Base-by-base conservation (phyloP, 1,140 invertebrate species). In the Aricia agestis region DNA sequence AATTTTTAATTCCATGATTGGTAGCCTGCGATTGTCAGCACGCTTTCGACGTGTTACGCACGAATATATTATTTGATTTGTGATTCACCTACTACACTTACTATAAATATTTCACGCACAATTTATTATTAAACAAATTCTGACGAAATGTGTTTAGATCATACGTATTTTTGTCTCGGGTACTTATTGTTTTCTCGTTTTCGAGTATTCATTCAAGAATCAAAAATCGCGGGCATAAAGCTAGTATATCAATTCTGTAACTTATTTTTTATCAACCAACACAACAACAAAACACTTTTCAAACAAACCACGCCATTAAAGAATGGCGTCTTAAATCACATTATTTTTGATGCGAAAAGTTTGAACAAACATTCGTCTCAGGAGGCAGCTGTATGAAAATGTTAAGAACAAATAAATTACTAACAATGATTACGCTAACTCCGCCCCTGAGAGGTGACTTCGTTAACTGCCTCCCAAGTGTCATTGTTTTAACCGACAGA, bases 371-470 rank as follows among this genome's bases (percentile, higher is more conserved):
- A 52, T 52, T 52, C 11, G 17, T 63, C 59, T 25, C 59, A 9
- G 59, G 17, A 19, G 59, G 18, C 59, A 63, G 59, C 18, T 63
- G 17, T 63, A 19, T 25, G 59, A 63, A 52, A 52, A 63, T 25
- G 59, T 19, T 63, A 63, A 25, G 59, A 63, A 63, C 59, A 63
- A 63, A 63, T 63, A 63, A 63, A 63, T 63, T 19, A 11, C 19
- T 63, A 63, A 63, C 59, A 63, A 63, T 59, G 3, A 18, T 25
- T 63, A 63, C 19, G 59, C 10, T 63, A 19, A 63, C 19, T 63
- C 18, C 18, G 4, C 59, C 10, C 59, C 0, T 6, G 59, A 63
- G 59, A 19, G 11, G 59, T 6, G 17, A 63, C 18, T 63, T 52
- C 9, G 45, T 15, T 52, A 36, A 36, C 36, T 7, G 6, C 6